Conservation (phyloP, 2,113 vertebrate species). For the Chaetura pelagica region DNA sequence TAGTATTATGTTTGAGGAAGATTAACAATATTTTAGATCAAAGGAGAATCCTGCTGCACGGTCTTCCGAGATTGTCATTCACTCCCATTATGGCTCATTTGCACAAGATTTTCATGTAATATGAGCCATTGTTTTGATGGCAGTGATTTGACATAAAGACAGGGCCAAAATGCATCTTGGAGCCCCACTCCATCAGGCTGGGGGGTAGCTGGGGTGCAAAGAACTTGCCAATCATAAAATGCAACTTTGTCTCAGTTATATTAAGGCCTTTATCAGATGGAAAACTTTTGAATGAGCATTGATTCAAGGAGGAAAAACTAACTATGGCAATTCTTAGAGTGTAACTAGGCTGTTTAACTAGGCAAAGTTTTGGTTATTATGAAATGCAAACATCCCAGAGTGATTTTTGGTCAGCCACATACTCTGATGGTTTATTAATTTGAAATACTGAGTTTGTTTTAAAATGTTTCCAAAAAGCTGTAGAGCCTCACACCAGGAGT, state of each 20-base stretch:
- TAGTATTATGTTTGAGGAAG: conserved; percentile 77
- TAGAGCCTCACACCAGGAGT: not conserved
- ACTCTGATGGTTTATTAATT: conserved; percentile 4
- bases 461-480: conserved; percentile 1
- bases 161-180: conserved; percentile 71
- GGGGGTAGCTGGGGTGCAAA: conserved; percentile 68
- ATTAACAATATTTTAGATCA: conserved; percentile 89
- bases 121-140: conserved; percentile 85
- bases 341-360: conserved; percentile 11
- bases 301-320: conserved; percentile 69
- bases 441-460: not conserved
- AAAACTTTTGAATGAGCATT: conserved; percentile 69
- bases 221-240: conserved; percentile 79
- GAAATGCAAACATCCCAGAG: not conserved
- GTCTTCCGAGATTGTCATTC: conserved; percentile 86
- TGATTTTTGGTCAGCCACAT: not conserved
- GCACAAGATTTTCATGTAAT: conserved; percentile 89
- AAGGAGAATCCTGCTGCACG: conserved; percentile 85
- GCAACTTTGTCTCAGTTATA: conserved; percentile 71
- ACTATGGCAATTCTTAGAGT: conserved; percentile 79
- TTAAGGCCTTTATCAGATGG: conserved; percentile 80
- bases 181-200: conserved; percentile 54
- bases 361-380: conserved; percentile 23
- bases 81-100: conserved; percentile 84
- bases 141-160: conserved; percentile 82